Percentiles rank a stretch among this genome's conserved stretches.
Conservation (phyloP, 2,888 invertebrate genomes). For the Trilocha varians region DNA sequence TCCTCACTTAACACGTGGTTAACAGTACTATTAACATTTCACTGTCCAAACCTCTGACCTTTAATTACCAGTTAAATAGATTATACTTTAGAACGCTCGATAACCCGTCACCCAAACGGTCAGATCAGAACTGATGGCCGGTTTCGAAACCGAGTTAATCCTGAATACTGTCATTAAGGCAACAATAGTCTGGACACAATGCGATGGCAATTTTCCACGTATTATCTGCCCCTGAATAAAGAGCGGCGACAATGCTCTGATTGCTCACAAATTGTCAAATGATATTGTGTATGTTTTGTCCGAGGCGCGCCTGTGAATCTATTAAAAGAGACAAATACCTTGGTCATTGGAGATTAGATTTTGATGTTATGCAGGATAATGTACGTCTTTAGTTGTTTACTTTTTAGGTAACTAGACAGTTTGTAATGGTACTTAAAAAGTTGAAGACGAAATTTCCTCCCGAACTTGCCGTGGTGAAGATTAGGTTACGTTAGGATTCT, state of each 20-base stretch:
- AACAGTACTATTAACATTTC: not conserved
- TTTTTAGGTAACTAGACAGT: too few relatives aligned
- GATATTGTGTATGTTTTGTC: constrained; percentile 67
- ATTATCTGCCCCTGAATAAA: constrained; percentile 72
- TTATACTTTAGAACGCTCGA: not conserved
- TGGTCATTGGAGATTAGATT: too few relatives aligned
- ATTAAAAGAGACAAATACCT: constrained; percentile 52
- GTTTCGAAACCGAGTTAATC: constrained; percentile 46
- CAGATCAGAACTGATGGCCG: constrained; percentile 51
- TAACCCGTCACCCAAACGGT: constrained; percentile 34
- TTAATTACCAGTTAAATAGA: too few relatives aligned
- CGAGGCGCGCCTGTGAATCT: constrained; percentile 55
- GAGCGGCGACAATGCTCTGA: constrained; percentile 71
- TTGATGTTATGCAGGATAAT: too few relatives aligned
- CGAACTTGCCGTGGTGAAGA: too few relatives aligned
- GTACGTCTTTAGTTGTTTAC: too few relatives aligned
- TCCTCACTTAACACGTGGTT: too few relatives aligned
- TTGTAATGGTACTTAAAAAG: too few relatives aligned
- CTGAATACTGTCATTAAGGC: constrained; percentile 67
- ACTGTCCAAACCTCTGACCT: too few relatives aligned
- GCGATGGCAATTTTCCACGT: constrained; percentile 69
- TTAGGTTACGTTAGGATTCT: too few relatives aligned
- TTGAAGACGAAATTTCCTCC: too few relatives aligned
- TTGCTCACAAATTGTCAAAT: constrained; percentile 74
- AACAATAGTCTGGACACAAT: constrained; percentile 61